These are phyloP conservation scores for Scaeva pyrastri DNA, from an alignment of 2,888 invertebrate genomes.

Conservation along the genomic window DNA sequence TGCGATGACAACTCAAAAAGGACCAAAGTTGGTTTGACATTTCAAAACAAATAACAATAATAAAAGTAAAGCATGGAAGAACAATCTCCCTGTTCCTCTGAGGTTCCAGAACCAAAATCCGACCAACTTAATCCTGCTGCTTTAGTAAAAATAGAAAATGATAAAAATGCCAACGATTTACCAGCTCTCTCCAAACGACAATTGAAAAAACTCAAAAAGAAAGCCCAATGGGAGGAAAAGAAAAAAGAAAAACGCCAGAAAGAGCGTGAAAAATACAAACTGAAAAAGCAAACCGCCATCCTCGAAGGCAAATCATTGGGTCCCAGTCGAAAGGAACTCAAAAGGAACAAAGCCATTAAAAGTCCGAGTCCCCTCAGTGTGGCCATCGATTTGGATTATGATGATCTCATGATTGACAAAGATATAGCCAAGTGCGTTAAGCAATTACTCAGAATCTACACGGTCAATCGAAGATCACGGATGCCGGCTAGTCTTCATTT, in stretches of 20 bases:
- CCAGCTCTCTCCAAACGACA: constrained; percentile 81
- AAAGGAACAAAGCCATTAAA: constrained; percentile 88
- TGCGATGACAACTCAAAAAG: constrained; percentile 16
- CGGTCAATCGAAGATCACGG: constrained; percentile 92
- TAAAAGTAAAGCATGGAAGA: constrained; percentile 26
- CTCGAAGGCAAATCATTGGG: constrained; percentile 89
- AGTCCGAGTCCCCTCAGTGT: constrained; percentile 87
- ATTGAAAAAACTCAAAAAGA: constrained; percentile 88
- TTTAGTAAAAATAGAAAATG: not conserved
- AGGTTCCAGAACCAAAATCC: not conserved
- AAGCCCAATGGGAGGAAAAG: constrained; percentile 89
- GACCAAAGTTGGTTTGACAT: not conserved
- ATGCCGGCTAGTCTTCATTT: constrained; percentile 93
- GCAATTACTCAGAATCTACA: constrained; percentile 95
- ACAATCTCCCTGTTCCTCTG: not conserved
- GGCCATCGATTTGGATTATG: constrained; percentile 95
- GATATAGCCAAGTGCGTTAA: constrained; percentile 95
- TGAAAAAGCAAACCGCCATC: constrained; percentile 88
- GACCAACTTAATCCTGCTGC: not conserved
- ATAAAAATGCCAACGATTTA: not conserved
- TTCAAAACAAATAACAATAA: constrained; percentile 10
- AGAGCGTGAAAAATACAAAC: constrained; percentile 89
- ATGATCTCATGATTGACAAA: constrained; percentile 94
- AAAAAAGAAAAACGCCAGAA: constrained; percentile 89
- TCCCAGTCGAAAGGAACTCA: constrained; percentile 92